phyloP scores from a whole-genome alignment of 2,113 vertebrate genomes.

The Cichladusa arquata region DNA sequence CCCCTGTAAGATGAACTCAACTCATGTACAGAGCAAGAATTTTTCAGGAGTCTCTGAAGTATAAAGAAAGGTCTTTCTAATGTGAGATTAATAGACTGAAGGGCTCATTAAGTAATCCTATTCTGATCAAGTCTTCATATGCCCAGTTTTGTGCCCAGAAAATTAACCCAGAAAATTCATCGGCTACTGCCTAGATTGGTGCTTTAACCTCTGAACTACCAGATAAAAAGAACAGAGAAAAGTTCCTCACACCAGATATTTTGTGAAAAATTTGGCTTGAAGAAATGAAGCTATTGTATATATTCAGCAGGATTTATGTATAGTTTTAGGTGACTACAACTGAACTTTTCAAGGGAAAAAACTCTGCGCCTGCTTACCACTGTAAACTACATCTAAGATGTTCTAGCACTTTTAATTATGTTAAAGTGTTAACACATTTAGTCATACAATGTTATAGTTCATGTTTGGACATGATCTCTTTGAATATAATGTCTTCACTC shows the following conservation, averaged over 20 bases:
- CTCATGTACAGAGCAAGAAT: background rate
- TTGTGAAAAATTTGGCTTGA: background rate
- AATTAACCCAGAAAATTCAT: background rate
- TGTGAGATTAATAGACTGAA: background rate
- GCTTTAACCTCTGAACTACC: background rate
- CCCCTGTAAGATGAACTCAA: background rate
- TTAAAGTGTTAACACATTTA: background rate
- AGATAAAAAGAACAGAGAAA: background rate
- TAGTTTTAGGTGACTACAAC: background rate
- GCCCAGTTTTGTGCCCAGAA: background rate
- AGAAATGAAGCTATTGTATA: background rate
- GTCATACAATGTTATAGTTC: background rate
- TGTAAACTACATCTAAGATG: background rate
- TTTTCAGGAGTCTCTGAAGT: background rate
- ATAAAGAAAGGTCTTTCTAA: background rate
- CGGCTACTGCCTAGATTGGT: background rate
- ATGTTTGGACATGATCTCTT: background rate
- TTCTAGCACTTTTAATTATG: background rate
- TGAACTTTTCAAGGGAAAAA: rapidly evolving
- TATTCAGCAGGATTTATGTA: background rate
- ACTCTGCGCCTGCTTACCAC: rapidly evolving
- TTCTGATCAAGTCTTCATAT: background rate
- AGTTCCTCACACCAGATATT: background rate
- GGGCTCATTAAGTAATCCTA: background rate
- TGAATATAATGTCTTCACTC: background rate